phyloP scores from a whole-genome alignment of 2,888 invertebrate genomes.

The Clivina fossor region DNA sequence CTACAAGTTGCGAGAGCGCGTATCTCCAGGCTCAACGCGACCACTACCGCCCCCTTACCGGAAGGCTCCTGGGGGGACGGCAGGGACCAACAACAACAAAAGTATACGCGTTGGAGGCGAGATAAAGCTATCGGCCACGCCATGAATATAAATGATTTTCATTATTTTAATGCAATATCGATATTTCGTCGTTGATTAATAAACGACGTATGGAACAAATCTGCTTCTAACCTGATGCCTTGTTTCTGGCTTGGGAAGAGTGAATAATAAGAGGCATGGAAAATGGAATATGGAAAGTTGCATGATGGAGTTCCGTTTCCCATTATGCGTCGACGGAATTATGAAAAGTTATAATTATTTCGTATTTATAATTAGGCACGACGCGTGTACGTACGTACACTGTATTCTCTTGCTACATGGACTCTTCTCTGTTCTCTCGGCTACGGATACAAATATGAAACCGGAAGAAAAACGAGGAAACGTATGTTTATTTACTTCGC shows the following conservation, averaged over 20 bases:
- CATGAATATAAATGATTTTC: slow-evolving; percentile 35
- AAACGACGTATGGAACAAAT: slow-evolving; percentile 17
- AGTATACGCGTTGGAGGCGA: slow-evolving; percentile 1
- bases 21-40: neutral
- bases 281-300: too few relatives aligned
- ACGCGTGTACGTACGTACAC: slow-evolving; percentile 11
- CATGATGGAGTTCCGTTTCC: slow-evolving; percentile 26
- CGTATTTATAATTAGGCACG: slow-evolving; percentile 24
- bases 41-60: neutral
- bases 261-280: too few relatives aligned
- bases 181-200: slow-evolving; percentile 30
- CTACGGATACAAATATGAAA: too few relatives aligned
- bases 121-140: slow-evolving; percentile 12
- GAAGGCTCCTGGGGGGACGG: too few relatives aligned
- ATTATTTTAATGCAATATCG: slow-evolving; percentile 34
- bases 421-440: too few relatives aligned
- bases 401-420: too few relatives aligned
- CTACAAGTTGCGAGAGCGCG: neutral
- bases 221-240: slow-evolving; percentile 9
- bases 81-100: slow-evolving; percentile 3
- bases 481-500: too few relatives aligned
- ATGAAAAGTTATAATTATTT: slow-evolving; percentile 29
- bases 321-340: slow-evolving; percentile 24
- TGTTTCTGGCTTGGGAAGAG: too few relatives aligned
- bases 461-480: too few relatives aligned